Evolutionary conservation across 2,113 vertebrate species (phyloP).

Genomic region (Trogon melanurus): DNA sequence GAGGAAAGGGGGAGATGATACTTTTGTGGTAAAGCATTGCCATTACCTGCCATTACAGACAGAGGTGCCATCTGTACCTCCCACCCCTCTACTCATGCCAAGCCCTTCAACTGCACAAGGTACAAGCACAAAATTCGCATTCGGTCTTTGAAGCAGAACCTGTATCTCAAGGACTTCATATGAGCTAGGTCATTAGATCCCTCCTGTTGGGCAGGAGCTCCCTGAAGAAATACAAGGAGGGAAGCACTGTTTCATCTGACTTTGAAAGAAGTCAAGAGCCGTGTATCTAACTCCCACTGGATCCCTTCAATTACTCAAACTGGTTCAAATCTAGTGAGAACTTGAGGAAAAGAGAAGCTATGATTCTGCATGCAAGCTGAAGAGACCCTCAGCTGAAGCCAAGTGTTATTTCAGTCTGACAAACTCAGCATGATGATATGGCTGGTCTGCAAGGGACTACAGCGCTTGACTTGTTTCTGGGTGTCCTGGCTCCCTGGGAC

Average conservation of each 20-base stretch:
- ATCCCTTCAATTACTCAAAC: background rate
- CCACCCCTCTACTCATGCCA: background rate
- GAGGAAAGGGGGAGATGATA: accelerated
- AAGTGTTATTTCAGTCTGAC: background rate
- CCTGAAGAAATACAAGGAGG: background rate
- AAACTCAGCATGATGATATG: background rate
- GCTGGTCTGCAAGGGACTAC: background rate
- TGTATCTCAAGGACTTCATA: background rate
- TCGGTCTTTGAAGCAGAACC: background rate
- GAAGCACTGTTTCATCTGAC: background rate
- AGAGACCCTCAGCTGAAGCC: background rate
- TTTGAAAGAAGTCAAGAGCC: background rate
- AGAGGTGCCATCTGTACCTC: background rate
- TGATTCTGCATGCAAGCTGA: background rate
- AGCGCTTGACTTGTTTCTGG: background rate
- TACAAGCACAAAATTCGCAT: background rate
- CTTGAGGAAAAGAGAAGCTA: background rate
- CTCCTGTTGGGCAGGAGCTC: background rate
- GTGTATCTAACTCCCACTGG: background rate
- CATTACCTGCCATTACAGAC: background rate
- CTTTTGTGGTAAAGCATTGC: background rate
- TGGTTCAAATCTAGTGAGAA: background rate
- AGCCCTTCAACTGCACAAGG: background rate
- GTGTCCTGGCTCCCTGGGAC: background rate
- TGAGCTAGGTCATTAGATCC: background rate